Conservation (phyloP, 2,888 invertebrate genomes). For the Trissolcus brochymenae region DNA sequence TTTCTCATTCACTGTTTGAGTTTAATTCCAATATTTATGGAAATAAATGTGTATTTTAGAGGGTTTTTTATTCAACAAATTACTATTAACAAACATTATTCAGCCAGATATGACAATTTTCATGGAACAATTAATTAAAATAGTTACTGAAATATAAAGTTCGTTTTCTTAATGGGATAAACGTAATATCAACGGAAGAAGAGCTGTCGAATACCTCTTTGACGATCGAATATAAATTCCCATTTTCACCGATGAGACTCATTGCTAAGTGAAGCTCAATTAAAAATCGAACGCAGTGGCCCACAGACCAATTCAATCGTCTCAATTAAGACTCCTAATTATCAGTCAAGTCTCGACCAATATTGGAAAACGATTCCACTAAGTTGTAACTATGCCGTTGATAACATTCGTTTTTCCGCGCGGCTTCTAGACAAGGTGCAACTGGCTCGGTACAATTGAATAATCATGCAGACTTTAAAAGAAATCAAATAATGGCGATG, state of each 20-base stretch:
- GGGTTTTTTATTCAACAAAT: too few species aligned
- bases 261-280: conserved; percentile 45
- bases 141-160: conserved; percentile 19
- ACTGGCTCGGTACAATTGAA: conserved; percentile 4
- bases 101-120: neutral
- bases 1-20: too few species aligned
- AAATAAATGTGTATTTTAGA: too few species aligned
- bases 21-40: too few species aligned
- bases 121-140: conserved; percentile 12
- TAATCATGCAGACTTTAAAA: neutral
- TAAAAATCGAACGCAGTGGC: conserved; percentile 51
- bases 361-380: conserved; percentile 72
- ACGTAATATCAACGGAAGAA: neutral
- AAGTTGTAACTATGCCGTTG: conserved; percentile 60
- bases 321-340: conserved; percentile 72
- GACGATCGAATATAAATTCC: conserved; percentile 16
- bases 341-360: conserved; percentile 63
- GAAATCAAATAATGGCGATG: too few species aligned
- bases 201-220: conserved; percentile 23
- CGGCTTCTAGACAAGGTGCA: conserved; percentile 25
- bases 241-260: conserved; percentile 22
- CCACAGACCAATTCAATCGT: conserved; percentile 66
- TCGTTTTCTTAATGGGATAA: neutral
- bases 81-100: too few species aligned
- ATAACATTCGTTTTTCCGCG: conserved; percentile 43